Evolutionary conservation across 2,888 invertebrate genomes (phyloP).

Genomic region (Campoplex nolae): DNA sequence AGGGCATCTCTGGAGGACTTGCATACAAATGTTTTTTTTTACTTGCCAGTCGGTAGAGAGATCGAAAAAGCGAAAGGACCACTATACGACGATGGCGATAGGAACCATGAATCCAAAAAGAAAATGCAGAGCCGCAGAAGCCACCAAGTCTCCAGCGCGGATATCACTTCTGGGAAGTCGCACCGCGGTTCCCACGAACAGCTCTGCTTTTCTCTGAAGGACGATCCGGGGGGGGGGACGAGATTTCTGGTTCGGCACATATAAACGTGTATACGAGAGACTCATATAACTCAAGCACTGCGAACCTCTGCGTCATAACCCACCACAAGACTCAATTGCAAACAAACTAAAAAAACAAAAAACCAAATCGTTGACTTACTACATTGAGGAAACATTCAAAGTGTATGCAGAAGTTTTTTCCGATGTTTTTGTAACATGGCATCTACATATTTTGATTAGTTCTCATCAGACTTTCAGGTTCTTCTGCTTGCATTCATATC

Average conservation of each 20-base stretch:
- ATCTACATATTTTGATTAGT: too few species aligned
- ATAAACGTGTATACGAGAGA: slow-evolving; percentile 27
- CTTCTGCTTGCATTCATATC: not conserved
- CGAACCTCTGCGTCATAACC: not conserved
- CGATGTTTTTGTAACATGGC: not conserved
- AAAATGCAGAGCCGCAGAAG: slow-evolving; percentile 52
- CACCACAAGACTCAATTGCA: not conserved
- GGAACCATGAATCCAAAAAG: slow-evolving; percentile 43
- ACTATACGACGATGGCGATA: slow-evolving; percentile 48
- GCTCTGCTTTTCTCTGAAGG: slow-evolving; percentile 80
- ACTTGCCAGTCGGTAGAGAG: slow-evolving; percentile 6
- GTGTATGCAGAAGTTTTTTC: not conserved
- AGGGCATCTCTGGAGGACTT: slow-evolving; percentile 56
- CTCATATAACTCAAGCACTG: not conserved
- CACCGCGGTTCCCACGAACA: slow-evolving; percentile 81
- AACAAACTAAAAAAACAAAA: not conserved
- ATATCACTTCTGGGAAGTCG: slow-evolving; percentile 78
- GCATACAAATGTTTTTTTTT: slow-evolving; percentile 62
- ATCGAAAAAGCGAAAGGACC: slow-evolving; percentile 34
- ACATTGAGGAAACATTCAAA: not conserved
- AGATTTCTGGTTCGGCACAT: slow-evolving; percentile 56
- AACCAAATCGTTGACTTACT: not conserved
- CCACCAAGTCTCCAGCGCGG: slow-evolving; percentile 71
- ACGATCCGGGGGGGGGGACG: slow-evolving; percentile 50
- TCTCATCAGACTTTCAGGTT: not conserved